Evolutionary conservation across 2,888 invertebrate species (phyloP).

Genomic region (Spodoptera littoralis): DNA sequence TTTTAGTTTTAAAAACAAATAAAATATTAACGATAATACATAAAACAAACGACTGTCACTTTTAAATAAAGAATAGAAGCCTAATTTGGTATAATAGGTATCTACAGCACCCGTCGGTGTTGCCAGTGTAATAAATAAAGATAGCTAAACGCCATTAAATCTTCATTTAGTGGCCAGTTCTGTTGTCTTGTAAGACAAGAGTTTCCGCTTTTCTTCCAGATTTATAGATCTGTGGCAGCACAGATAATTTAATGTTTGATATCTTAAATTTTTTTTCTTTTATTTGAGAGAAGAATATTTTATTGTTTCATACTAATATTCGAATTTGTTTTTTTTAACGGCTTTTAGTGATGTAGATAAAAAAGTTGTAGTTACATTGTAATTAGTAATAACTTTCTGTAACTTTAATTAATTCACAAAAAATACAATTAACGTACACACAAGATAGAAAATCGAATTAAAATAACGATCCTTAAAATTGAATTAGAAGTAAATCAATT

Average conservation of each 20-base stretch:
- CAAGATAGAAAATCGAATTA: too few species aligned
- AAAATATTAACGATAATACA: too few species aligned
- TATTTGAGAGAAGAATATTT: background rate
- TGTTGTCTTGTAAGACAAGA: constrained; percentile 44
- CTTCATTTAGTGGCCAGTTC: constrained; percentile 54
- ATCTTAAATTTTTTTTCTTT: constrained; percentile 1
- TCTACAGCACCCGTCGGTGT: constrained; percentile 46
- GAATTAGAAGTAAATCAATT: constrained; percentile 69
- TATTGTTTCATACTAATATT: background rate
- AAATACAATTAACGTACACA: constrained; percentile 26
- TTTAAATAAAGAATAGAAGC: constrained; percentile 19
- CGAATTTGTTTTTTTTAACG: too few species aligned
- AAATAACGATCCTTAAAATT: constrained; percentile 38
- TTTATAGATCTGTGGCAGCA: constrained; percentile 46
- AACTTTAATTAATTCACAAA: constrained; percentile 13
- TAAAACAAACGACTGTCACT: too few species aligned
- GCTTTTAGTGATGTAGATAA: too few species aligned
- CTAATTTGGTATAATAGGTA: constrained; percentile 53
- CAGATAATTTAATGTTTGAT: constrained; percentile 21
- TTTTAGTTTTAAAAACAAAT: too few species aligned
- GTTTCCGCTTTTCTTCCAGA: constrained; percentile 51
- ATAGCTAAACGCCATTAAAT: constrained; percentile 56
- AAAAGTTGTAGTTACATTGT: too few species aligned
- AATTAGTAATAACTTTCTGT: background rate
- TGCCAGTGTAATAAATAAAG: constrained; percentile 56